Percentiles rank a stretch among this genome's conserved stretches.
phyloP scores from a whole-genome alignment of 2,113 vertebrate genomes.

The Seriola quinqueradiata region DNA sequence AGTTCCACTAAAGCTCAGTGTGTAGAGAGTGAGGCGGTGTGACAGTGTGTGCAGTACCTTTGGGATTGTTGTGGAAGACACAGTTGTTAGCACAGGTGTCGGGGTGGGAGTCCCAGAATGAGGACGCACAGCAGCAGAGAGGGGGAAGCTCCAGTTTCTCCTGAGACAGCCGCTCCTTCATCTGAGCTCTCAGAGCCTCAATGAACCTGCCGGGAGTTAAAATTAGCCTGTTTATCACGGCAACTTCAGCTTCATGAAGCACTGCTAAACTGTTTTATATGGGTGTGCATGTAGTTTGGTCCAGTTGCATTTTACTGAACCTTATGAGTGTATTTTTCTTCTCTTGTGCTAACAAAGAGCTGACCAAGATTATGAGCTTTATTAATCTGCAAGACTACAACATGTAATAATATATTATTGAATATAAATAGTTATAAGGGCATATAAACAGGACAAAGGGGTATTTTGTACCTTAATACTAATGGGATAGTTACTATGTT shows the following conservation, averaged over 20 bases:
- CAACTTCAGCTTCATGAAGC: not conserved
- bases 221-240: not conserved
- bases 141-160: constrained; percentile 86
- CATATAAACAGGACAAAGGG: not conserved
- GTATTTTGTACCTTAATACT: too few relatives aligned
- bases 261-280: not conserved
- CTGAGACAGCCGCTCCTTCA: constrained; percentile 86
- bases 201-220: constrained; percentile 84
- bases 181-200: constrained; percentile 87
- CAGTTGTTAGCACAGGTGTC: constrained; percentile 97
- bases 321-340: too few relatives aligned
- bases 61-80: constrained; percentile 92
- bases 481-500: not conserved
- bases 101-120: constrained; percentile 95
- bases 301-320: too few relatives aligned
- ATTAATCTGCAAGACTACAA: not conserved
- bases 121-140: constrained; percentile 90
- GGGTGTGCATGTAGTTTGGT: not conserved
- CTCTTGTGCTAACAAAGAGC: too few relatives aligned
- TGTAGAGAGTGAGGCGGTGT: not conserved
- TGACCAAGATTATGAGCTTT: too few relatives aligned
- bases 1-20: not conserved
- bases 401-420: not conserved
- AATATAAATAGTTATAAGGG: not conserved
- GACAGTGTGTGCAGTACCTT: constrained; percentile 71